Conservation (phyloP, 2,113 vertebrate species). For the Ictidomys tridecemlineatus region DNA sequence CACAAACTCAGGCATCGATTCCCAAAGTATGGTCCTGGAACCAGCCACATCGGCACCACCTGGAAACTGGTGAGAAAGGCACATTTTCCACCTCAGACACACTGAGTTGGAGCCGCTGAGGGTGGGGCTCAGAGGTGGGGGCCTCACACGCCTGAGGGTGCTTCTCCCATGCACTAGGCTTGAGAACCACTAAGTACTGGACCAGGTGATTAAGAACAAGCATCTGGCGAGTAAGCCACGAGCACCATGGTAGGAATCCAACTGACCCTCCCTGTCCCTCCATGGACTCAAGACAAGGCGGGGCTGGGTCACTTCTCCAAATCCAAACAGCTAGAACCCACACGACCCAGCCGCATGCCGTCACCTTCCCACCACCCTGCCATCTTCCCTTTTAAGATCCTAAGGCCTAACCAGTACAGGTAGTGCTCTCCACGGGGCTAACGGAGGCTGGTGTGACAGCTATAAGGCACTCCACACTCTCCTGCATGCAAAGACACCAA, state of each 20-base stretch:
- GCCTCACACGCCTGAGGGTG: rapidly evolving
- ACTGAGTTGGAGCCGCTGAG: background rate
- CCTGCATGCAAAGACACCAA: background rate
- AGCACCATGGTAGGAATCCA: background rate
- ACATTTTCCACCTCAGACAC: background rate
- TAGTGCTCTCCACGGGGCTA: background rate
- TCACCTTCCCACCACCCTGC: background rate
- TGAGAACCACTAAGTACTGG: background rate
- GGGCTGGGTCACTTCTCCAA: background rate
- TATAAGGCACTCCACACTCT: background rate
- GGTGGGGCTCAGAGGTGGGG: background rate
- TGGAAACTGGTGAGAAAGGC: background rate
- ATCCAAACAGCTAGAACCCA: background rate
- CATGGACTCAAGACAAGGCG: background rate
- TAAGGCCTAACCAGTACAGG: background rate
- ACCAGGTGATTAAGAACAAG: background rate
- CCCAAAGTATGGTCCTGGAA: background rate
- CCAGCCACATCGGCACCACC: background rate
- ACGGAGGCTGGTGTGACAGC: background rate
- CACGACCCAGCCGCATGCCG: background rate
- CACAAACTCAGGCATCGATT: background rate
- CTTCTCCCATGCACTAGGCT: rapidly evolving
- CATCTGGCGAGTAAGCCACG: rapidly evolving
- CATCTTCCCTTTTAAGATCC: background rate
- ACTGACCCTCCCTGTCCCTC: background rate